These are phyloP conservation scores for Perccottus glenii DNA, from an alignment of 2,113 vertebrate genomes.

Conservation along the genomic window DNA sequence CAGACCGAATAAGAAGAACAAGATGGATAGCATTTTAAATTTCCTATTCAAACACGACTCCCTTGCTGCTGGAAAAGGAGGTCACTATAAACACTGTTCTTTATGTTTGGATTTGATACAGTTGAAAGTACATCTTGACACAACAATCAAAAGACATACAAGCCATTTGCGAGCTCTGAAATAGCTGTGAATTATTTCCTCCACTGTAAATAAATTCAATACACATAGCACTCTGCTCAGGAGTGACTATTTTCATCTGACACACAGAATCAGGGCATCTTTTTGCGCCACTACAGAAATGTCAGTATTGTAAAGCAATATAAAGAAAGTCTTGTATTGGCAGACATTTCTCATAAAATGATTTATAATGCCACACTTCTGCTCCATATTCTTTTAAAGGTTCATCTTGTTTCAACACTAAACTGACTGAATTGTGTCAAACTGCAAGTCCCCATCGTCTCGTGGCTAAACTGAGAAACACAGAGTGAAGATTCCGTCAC, in stretches of 20 bases:
- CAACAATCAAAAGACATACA: constrained; percentile 25
- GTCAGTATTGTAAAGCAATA: constrained; percentile 45
- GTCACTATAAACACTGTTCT: constrained; percentile 26
- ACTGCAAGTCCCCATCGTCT: constrained; percentile 36
- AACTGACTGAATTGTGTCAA: constrained; percentile 73
- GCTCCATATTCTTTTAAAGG: constrained; percentile 58
- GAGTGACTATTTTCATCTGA: constrained; percentile 39
- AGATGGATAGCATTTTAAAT: constrained; percentile 36
- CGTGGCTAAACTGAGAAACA: constrained; percentile 41
- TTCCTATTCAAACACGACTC: constrained; percentile 22
- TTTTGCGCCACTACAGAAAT: constrained; percentile 44
- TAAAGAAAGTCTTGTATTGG: constrained; percentile 52
- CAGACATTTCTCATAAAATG: constrained; percentile 44
- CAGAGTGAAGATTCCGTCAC: constrained; percentile 38
- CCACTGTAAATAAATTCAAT: neutral
- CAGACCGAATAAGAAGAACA: constrained; percentile 24
- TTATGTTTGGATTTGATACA: constrained; percentile 22
- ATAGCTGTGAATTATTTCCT: constrained; percentile 43
- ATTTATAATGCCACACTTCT: constrained; percentile 59
- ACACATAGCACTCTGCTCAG: constrained; percentile 29
- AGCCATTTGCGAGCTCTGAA: constrained; percentile 39
- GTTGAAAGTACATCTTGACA: neutral
- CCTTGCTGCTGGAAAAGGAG: constrained; percentile 24
- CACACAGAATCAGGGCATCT: constrained; percentile 50
- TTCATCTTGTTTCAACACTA: constrained; percentile 56